Evolutionary conservation across 2,888 invertebrate species (phyloP), one percentile per base, ranked within the genome.

Genomic region (Drosophila nr. fundita): DNA sequence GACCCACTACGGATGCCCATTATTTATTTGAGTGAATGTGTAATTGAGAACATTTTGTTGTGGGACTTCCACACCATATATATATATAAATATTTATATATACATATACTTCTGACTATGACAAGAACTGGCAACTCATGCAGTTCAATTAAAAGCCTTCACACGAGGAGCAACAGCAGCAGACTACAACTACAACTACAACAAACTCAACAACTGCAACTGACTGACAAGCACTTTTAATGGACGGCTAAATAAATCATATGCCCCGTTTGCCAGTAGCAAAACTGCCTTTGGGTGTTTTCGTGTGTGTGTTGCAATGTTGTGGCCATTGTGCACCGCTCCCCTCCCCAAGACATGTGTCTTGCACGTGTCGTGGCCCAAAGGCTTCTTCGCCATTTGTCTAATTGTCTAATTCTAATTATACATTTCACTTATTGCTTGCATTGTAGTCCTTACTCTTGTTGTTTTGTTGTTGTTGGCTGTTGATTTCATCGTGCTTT

Each of bases 371-470:
- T 59, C 66, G 29, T 40, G 15, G 34, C 64, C 63, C 60, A 52
- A 49, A 53, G 64, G 57, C 54, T 60, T 72, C 63, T 77, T 68
- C 32, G 67, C 87, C 74, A 86, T 85, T 88, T 88, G 73, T 83
- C 87, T 83, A 85, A 85, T 90, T 90, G 90, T 90, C 83, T 71
- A 69, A 73, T 72, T 83, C 88, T 79, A 89, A 90, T 72, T 78
- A 77, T 68, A 77, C 66, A 84, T 74, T 85, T 74, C 70, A 67
- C 65, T 78, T 73, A 70, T 57, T 48, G 42, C 32, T 49, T 49
- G 36, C 67, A 45, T 54, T 67, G 48, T 60, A 64, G 24, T 45
- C 27, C 24, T 21, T 42, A 11, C 10, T 38, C 18, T 4, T n/a
- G 10, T n/a, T 40, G 40, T n/a, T 4, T 45, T 42, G 54, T 49